phyloP scores from a whole-genome alignment of 2,888 invertebrate species.

The Pyrochroa serraticornis region DNA sequence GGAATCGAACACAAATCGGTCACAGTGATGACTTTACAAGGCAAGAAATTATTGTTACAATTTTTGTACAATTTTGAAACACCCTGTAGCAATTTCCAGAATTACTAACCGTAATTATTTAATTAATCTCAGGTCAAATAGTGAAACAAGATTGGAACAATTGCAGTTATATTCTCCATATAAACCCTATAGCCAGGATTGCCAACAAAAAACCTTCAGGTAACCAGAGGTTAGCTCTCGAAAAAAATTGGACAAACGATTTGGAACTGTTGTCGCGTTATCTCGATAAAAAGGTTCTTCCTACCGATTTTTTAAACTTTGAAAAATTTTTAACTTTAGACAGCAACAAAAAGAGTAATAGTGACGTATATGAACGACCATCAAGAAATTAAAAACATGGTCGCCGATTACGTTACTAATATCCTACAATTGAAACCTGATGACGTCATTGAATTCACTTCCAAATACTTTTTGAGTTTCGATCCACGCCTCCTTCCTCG shows the following conservation, averaged over 20 bases:
- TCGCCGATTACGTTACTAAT: constrained; percentile 67
- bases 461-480: constrained; percentile 62
- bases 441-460: constrained; percentile 64
- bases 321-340: too few species aligned
- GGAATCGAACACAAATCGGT: constrained; percentile 62
- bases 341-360: constrained; percentile 59
- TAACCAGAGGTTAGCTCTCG: constrained; percentile 53
- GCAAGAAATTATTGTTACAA: constrained; percentile 48
- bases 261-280: constrained; percentile 68
- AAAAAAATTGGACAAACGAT: constrained; percentile 55
- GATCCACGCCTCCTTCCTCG: constrained; percentile 60
- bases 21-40: constrained; percentile 63
- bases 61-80: too few species aligned
- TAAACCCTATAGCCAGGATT: constrained; percentile 62
- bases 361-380: constrained; percentile 65
- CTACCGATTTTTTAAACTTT: too few species aligned
- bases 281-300: constrained; percentile 65
- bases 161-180: constrained; percentile 62
- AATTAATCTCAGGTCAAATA: constrained; percentile 58
- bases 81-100: too few species aligned
- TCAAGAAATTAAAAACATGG: constrained; percentile 62
- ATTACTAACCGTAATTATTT: constrained; percentile 28
- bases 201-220: constrained; percentile 38
- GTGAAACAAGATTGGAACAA: constrained; percentile 68
- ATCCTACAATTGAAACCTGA: constrained; percentile 64